Percentiles rank a stretch among this genome's conserved stretches.
Conservation (phyloP, 2,888 invertebrate species). For the Leptopterna dolabrata region DNA sequence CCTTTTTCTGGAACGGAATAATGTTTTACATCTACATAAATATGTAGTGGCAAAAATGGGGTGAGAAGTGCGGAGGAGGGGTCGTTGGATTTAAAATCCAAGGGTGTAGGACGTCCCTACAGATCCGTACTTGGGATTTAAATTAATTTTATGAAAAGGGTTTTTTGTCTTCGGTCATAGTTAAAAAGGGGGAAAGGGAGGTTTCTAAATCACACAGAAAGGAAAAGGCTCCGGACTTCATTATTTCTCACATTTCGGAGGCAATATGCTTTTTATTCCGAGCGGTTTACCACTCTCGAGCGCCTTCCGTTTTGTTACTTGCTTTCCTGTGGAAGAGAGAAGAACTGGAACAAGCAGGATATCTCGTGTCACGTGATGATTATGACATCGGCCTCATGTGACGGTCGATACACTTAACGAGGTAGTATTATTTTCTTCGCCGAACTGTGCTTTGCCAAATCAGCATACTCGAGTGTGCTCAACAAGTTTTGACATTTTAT, state of each 20-base stretch:
- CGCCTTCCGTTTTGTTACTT: not conserved
- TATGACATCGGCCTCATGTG: too few relatives aligned
- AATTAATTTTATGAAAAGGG: conserved; percentile 46
- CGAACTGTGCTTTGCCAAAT: too few relatives aligned
- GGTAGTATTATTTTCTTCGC: too few relatives aligned
- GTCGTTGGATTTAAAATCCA: not conserved
- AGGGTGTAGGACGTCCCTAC: not conserved
- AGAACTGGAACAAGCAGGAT: not conserved
- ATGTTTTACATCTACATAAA: conserved; percentile 58
- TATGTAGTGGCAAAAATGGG: conserved; percentile 48
- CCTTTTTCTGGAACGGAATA: conserved; percentile 41
- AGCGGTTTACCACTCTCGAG: conserved; percentile 20
- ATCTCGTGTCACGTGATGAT: too few relatives aligned
- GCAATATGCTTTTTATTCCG: conserved; percentile 27
- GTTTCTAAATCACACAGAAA: not conserved
- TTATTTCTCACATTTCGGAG: conserved; percentile 28
- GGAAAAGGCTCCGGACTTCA: not conserved
- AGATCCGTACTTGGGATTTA: conserved; percentile 9
- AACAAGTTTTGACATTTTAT: too few relatives aligned
- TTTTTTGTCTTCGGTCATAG: not conserved
- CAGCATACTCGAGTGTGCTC: too few relatives aligned
- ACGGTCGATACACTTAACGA: too few relatives aligned
- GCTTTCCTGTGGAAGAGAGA: too few relatives aligned
- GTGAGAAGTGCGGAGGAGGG: not conserved
- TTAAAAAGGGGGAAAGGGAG: conserved; percentile 34